phyloP scores from a whole-genome alignment of 1,140 invertebrate species.

The Rhysida immarginata region DNA sequence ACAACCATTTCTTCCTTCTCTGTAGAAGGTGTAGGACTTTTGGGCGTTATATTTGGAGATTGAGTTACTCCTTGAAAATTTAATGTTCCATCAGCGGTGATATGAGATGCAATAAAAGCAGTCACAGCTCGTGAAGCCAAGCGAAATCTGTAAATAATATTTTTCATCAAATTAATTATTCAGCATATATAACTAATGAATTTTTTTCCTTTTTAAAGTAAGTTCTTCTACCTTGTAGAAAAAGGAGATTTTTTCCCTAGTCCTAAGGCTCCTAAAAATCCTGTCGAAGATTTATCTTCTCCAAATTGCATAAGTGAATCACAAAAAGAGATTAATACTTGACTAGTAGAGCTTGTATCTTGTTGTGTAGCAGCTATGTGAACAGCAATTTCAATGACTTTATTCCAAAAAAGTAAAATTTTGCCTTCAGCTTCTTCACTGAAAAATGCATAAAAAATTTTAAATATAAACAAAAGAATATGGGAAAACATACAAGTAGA shows the following conservation, averaged over 20 bases:
- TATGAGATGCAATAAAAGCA: too few species aligned
- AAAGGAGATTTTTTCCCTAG: constrained; percentile 41
- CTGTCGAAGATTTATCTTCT: constrained; percentile 41
- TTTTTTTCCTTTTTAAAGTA: too few species aligned
- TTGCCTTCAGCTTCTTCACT: constrained; percentile 42
- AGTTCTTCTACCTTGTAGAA: constrained; percentile 35
- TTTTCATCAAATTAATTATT: too few species aligned
- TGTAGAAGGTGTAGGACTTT: too few species aligned
- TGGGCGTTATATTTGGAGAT: too few species aligned
- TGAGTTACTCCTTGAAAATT: too few species aligned
- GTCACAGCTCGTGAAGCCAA: too few species aligned
- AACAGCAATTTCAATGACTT: constrained; percentile 36
- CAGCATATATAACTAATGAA: too few species aligned
- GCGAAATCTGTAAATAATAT: too few species aligned
- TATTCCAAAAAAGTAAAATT: constrained; percentile 41
- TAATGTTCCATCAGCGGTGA: too few species aligned
- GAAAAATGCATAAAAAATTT: constrained; percentile 19
- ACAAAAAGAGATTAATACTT: constrained; percentile 35
- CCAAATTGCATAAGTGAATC: constrained; percentile 34
- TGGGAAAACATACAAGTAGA: neutral
- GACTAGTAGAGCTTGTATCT: constrained; percentile 30
- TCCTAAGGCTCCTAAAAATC: constrained; percentile 46
- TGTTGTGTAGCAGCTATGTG: constrained; percentile 17
- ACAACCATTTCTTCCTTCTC: too few species aligned
- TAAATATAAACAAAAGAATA: constrained; percentile 13